Conservation (phyloP, 1,140 invertebrate species). For the Panagrolaimus sp. region DNA sequence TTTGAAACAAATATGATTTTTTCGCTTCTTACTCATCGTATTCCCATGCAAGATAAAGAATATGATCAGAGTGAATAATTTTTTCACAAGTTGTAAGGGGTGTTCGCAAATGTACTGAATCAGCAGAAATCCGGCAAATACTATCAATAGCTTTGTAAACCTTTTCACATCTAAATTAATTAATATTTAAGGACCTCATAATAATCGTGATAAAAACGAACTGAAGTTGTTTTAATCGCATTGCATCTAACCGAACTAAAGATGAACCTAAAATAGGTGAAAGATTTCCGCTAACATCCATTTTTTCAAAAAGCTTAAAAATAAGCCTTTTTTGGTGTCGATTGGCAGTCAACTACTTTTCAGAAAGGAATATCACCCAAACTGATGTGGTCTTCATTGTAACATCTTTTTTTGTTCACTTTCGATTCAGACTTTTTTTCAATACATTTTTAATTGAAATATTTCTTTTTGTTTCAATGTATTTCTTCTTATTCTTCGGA, state of each 20-base stretch:
- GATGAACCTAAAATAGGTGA: slow-evolving; percentile 43
- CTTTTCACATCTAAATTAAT: slow-evolving; percentile 34
- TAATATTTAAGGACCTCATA: neutral
- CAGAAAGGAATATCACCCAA: too few relatives aligned
- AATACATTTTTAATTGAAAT: too few relatives aligned
- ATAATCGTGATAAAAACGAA: slow-evolving; percentile 24
- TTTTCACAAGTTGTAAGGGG: slow-evolving; percentile 40
- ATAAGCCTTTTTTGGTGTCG: too few relatives aligned
- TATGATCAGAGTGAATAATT: slow-evolving; percentile 42
- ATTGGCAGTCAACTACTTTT: too few relatives aligned
- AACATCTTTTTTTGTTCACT: too few relatives aligned
- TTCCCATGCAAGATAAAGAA: slow-evolving; percentile 49
- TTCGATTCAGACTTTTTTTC: too few relatives aligned
- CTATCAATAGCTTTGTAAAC: slow-evolving; percentile 36
- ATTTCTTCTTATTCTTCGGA: too few relatives aligned
- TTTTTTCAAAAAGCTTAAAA: too few relatives aligned
- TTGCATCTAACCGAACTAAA: slow-evolving; percentile 47
- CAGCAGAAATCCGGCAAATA: slow-evolving; percentile 24
- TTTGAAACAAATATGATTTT: neutral
- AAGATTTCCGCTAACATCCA: slow-evolving; percentile 41
- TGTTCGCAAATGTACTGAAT: neutral
- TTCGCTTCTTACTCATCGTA: slow-evolving; percentile 39
- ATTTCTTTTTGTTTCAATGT: too few relatives aligned
- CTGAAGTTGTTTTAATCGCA: slow-evolving; percentile 49
- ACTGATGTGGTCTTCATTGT: too few relatives aligned